A percentile compares a stretch with the other conserved stretches of the same genome.
Evolutionary conservation across 2,113 vertebrate species (phyloP).

Genomic region (crab-eating macaque (Macaca fascicularis)): T2T-MFA8v1.1 NC_088388.1:51867501-51868000

Average conservation of each 20-base stretch:
- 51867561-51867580: background rate
- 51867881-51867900: background rate
- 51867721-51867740: background rate
- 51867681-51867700: background rate
- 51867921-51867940: background rate
- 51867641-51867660: background rate
- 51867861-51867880: background rate
- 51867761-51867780: background rate
- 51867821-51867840: background rate
- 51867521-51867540: background rate
- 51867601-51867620: background rate
- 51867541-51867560: background rate
- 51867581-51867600: background rate
- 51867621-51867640: background rate
- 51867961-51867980: background rate
- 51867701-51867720: background rate
- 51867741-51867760: background rate
- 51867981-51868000: background rate
- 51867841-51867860: background rate
- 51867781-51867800: background rate
- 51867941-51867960: background rate
- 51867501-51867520: background rate
- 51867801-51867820: background rate
- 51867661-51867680: background rate
- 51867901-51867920: background rate